These are phyloP conservation scores for Harpagoxenus sublaevis DNA, from an alignment of 2,888 invertebrate species.

Conservation along the genomic window DNA sequence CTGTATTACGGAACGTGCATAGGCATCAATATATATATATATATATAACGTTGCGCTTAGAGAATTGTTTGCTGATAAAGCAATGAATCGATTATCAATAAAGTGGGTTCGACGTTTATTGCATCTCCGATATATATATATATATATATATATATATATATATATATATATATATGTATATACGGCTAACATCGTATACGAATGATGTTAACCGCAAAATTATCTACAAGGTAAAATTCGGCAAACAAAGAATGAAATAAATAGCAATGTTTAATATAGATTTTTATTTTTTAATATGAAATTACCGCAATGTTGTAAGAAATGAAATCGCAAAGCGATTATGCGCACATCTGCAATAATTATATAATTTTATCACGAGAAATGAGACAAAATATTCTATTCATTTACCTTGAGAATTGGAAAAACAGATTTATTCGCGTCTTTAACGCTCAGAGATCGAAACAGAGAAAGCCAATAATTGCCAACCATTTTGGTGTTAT, in stretches of 20 bases:
- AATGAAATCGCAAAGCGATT: neutral
- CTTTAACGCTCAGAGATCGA: neutral
- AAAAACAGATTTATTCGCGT: neutral
- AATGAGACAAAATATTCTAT: neutral
- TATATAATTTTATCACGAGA: neutral
- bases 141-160: neutral
- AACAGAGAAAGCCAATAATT: neutral
- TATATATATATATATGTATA: neutral
- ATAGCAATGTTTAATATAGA: neutral
- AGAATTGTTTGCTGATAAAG: slow-evolving; percentile 28
- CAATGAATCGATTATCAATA: slow-evolving; percentile 25
- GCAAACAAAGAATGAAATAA: neutral
- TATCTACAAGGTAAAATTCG: neutral
- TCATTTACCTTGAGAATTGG: neutral
- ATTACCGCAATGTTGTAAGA: neutral
- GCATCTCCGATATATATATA: neutral
- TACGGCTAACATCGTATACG: too few species aligned
- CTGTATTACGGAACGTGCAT: neutral
- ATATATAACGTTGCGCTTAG: slow-evolving; percentile 2
- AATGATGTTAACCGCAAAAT: neutral
- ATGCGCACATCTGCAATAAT: neutral
- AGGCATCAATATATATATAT: neutral
- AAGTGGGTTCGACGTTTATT: slow-evolving; percentile 23
- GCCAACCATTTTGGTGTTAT: neutral
- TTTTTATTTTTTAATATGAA: neutral